A percentile compares a stretch with the other conserved stretches of the same genome.
These are phyloP conservation scores for Buceros bicornis DNA, from an alignment of 2,797 vertebrate species.

Conservation along the genomic window DNA sequence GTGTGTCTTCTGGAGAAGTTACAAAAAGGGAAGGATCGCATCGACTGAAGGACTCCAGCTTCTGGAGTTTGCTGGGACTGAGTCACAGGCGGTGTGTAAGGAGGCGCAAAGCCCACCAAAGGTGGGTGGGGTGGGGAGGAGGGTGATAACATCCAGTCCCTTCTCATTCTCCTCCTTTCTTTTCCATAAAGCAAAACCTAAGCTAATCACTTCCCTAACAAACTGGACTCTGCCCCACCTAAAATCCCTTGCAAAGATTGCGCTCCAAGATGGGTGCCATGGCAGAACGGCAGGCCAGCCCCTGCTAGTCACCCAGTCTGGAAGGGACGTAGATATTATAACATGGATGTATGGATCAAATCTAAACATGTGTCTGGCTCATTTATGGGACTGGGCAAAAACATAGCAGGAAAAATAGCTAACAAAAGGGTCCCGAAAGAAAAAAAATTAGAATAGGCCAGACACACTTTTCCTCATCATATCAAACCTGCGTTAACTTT, in stretches of 20 bases:
- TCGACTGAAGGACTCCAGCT: neutral
- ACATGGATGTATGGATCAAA: neutral
- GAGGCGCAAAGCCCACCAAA: neutral
- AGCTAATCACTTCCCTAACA: neutral
- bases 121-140: neutral
- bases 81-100: neutral
- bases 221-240: neutral
- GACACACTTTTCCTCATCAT: neutral
- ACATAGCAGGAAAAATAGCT: neutral
- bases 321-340: neutral
- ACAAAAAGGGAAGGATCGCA: neutral
- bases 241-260: neutral
- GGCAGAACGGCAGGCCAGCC: neutral
- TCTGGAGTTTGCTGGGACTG: conserved; percentile 27
- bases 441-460: neutral
- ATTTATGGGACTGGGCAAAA: neutral
- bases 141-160: neutral
- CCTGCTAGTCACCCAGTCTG: neutral
- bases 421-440: neutral
- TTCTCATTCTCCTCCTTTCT: neutral
- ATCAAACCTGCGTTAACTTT: neutral
- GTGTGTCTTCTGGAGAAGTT: conserved; percentile 29
- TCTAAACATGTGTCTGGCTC: neutral
- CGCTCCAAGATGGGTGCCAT: neutral
- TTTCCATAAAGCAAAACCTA: neutral